A percentile compares a stretch with the other conserved stretches of the same genome.
phyloP scores from a whole-genome alignment of 1,140 invertebrate species.

The Laodelphax striatellus region DNA sequence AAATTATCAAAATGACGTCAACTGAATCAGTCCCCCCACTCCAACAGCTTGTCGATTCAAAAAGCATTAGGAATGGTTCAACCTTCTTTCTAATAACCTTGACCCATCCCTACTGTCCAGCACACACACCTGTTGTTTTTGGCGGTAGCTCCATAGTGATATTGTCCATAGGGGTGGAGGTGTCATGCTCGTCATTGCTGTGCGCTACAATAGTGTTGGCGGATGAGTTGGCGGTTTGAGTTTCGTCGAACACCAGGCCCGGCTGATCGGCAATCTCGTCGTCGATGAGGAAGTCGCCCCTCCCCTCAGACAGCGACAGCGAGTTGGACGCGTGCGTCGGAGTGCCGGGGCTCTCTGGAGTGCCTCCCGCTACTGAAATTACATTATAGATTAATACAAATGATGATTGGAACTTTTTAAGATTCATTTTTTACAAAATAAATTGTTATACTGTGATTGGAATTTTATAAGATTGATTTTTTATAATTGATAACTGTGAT shows the following conservation, averaged over 20 bases:
- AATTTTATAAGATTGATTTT: too few relatives aligned
- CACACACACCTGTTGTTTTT: constrained; percentile 27
- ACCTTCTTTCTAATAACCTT: too few relatives aligned
- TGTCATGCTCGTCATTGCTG: not conserved
- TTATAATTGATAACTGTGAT: too few relatives aligned
- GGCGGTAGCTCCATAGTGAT: not conserved
- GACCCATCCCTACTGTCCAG: too few relatives aligned
- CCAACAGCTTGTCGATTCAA: too few relatives aligned
- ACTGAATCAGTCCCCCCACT: too few relatives aligned
- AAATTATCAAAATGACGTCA: too few relatives aligned
- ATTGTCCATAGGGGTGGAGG: not conserved
- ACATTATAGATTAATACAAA: too few relatives aligned
- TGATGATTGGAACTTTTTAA: not conserved
- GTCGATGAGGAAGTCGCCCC: constrained; percentile 66
- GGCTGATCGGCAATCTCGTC: constrained; percentile 87
- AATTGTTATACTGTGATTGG: too few relatives aligned
- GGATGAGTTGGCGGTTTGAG: constrained; percentile 14
- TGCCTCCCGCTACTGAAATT: constrained; percentile 3
- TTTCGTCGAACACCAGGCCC: constrained; percentile 54
- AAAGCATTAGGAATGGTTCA: too few relatives aligned
- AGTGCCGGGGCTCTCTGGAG: constrained; percentile 51
- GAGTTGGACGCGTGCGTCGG: constrained; percentile 67
- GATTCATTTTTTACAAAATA: too few relatives aligned
- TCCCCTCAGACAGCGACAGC: constrained; percentile 52
- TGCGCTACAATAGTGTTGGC: constrained; percentile 4